Evolutionary conservation across 2,113 vertebrate species (phyloP), one percentile per base, ranked within the genome.

Genomic region (Burhinus bistriatus): DNA sequence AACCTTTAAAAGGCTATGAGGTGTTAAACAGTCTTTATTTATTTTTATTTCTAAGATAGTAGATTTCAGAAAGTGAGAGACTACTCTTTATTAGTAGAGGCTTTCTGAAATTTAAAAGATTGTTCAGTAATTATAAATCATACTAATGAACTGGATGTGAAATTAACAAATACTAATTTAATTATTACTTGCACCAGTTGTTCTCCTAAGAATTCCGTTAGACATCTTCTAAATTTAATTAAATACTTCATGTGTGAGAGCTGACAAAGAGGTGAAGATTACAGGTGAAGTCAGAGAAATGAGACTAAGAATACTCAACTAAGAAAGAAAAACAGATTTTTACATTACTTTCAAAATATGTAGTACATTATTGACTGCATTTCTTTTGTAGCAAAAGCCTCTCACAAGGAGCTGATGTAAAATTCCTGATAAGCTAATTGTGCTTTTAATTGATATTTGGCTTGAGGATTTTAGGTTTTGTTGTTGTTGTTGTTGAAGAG

Each of bases 101-200:
- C 34, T 91, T 76, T 94, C 19, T 80, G 64, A 79, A 59, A 34
- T 93, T 57, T 54, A 44, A 61, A 75, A 59, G 40, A 62, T 89
- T 62, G 5, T 69, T 91, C 54, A 45, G 22, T 94, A 90, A 97
- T 95, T 95, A 76, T 44, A 83, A 77, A 14, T 90, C 75, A 45
- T 62, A 51, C 11, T 95, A 90, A 95, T 83, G 70, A 95, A 51
- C 23, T 80, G 29, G 52, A 30, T 85, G 76, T 54, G 22, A 95
- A 95, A 89, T 96, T 95, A 95, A 90, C 17, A 93, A 95, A 89
- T 80, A 62, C 40, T 76, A 70, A 86, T 14, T 69, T 91, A 91
- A 91, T 91, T 89, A 84, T 85, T 87, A 92, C 72, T 83, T 80
- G 42, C 45, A 84, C 7, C 21, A 80, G 14, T 77, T 91, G 44